Evolutionary conservation across 2,113 vertebrate species (phyloP), one percentile per base, ranked within the genome.

Genomic region (Hemiscyllium ocellatum): DNA sequence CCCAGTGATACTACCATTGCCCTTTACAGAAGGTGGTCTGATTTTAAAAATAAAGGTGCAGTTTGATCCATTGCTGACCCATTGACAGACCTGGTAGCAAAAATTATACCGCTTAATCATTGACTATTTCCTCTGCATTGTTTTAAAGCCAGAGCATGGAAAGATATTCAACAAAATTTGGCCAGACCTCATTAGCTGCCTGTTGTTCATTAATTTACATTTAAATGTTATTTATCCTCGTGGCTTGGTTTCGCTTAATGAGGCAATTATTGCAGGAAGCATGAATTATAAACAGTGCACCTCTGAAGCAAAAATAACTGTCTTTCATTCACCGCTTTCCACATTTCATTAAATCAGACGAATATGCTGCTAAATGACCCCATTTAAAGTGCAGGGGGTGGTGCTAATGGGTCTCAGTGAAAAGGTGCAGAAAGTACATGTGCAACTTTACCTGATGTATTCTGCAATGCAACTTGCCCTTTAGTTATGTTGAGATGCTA

Each of bases 171-270:
- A 42, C 17, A 37, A 42, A 37, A 83, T 17, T 83, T 15, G 12
- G 61, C 89, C 61, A 66, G 17, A 3, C 65, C 65, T n/a, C 56
- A 61, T 29, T n/a, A 91, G 89, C 56, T 3, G 33, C 61, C 1
- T 17, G 33, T 33, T 90, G 3, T 37, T 65, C 29, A 37, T 61
- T n/a, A n/a, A 91, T 91, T 91, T 91, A n/a, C 89, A 66, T 61
- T 91, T 66, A 91, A 91, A 91, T 61, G 65, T 91, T 90, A 61
- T 90, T 90, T 90, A 90, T 37, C 47, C 24, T 52, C 22, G 47
- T 50, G 50, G 87, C 87, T 61, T 29, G 52, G 13, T n/a, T 61
- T 22, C 66, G 56, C 33, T 66, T 37, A 66, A 91, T 65, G 56
- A 37, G 89, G 56, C 37, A 5, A 91, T 91, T 66, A 66, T 91